A percentile compares a stretch with the other conserved stretches of the same genome.
phyloP scores from a whole-genome alignment of 2,113 vertebrate genomes.

The Dolichallabes microphthalmus region DNA sequence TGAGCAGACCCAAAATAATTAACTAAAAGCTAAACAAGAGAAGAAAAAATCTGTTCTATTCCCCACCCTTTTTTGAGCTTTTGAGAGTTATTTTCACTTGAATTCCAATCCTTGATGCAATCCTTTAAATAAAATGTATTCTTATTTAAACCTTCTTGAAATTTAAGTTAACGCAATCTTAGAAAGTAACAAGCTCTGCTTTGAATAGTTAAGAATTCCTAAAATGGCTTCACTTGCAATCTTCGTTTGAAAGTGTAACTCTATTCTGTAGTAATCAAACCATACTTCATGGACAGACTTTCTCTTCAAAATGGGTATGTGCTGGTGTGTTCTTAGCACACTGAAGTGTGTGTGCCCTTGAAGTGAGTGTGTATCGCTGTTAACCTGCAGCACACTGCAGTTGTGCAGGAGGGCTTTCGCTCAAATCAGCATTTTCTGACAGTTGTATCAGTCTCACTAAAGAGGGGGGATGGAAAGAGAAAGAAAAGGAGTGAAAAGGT shows the following conservation, averaged over 20 bases:
- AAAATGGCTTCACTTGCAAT: not conserved
- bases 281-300: not conserved
- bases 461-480: not conserved
- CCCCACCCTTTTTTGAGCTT: not conserved
- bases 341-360: constrained; percentile 4
- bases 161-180: not conserved
- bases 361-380: not conserved
- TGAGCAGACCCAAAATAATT: constrained; percentile 10
- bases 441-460: constrained; percentile 47
- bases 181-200: not conserved
- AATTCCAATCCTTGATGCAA: not conserved
- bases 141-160: not conserved
- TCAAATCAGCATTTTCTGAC: constrained; percentile 57
- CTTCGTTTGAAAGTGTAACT: not conserved
- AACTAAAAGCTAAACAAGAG: constrained; percentile 11
- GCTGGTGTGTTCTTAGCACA: not conserved
- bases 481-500: not conserved
- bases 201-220: not conserved
- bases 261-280: constrained; percentile 11
- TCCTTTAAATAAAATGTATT: too few relatives aligned
- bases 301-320: constrained; percentile 3
- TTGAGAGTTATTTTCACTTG: not conserved
- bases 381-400: constrained; percentile 47
- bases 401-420: constrained; percentile 49
- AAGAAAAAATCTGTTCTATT: not conserved